These are phyloP conservation scores for Papilio elwesi DNA, from an alignment of 2,888 invertebrate genomes.

Conservation along the genomic window DNA sequence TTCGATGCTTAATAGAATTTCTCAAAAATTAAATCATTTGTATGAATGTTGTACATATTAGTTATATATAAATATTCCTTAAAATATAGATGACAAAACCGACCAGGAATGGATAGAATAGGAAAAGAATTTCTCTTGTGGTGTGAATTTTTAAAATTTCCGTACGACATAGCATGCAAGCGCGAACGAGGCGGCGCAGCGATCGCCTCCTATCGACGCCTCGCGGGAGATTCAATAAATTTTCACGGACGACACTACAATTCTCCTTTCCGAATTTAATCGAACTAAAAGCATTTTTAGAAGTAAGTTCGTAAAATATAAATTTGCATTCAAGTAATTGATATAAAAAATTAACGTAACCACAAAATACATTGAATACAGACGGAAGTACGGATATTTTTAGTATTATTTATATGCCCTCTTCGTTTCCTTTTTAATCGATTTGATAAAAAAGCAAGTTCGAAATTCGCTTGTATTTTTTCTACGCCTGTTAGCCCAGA, in stretches of 20 bases:
- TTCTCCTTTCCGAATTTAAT: conserved; percentile 34
- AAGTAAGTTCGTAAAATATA: background rate
- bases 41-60: no score
- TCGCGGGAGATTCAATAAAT: conserved; percentile 38
- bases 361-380: no score
- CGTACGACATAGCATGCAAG: conserved; percentile 4
- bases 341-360: background rate
- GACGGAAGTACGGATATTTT: no score
- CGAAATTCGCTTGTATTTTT: background rate
- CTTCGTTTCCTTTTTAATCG: no score
- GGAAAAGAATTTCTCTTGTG: conserved; percentile 17
- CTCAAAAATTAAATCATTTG: no score
- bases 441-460: background rate
- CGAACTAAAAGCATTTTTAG: conserved; percentile 32
- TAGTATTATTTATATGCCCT: no score
- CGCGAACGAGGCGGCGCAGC: conserved; percentile 20
- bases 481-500: no score
- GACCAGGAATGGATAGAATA: background rate
- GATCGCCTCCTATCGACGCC: conserved; percentile 34
- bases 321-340: background rate
- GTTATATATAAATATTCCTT: background rate
- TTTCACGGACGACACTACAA: conserved; percentile 33
- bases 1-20: no score
- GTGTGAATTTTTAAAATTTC: conserved; percentile 27
- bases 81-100: background rate